Percentiles rank a stretch among this genome's conserved stretches.
phyloP scores from a whole-genome alignment of 2,113 vertebrate genomes.

The Numida meleagris region DNA sequence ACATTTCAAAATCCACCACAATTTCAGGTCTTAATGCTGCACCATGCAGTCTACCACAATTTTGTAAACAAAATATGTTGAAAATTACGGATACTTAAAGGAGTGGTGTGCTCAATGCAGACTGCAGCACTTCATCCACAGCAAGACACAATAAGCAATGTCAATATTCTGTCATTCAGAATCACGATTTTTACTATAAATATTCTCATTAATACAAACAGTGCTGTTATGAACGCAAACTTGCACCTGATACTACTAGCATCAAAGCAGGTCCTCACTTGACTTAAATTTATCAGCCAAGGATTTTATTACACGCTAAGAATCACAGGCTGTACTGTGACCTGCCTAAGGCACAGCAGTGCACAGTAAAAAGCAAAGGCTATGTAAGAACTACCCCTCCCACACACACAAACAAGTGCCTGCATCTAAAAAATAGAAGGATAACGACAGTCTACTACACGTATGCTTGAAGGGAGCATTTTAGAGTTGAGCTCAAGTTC shows the following conservation, averaged over 20 bases:
- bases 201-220: background rate
- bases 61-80: background rate
- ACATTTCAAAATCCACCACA: background rate
- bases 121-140: constrained; percentile 8
- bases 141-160: background rate
- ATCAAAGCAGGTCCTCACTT: background rate
- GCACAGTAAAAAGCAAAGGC: background rate
- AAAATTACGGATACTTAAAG: background rate
- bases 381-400: background rate
- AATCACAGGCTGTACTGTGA: background rate
- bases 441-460: background rate
- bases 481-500: constrained; percentile 36
- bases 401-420: background rate
- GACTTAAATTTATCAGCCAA: background rate
- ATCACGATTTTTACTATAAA: background rate
- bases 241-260: background rate
- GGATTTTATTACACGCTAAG: background rate
- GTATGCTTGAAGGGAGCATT: background rate
- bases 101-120: background rate
- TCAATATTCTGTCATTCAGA: constrained; percentile 14
- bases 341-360: constrained; percentile 15
- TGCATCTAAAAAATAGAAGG: background rate
- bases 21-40: background rate
- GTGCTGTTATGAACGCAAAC: background rate
- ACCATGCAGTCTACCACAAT: background rate